Conservation (phyloP, 2,113 vertebrate genomes). For the Sphaerodactylus townsendi region DNA sequence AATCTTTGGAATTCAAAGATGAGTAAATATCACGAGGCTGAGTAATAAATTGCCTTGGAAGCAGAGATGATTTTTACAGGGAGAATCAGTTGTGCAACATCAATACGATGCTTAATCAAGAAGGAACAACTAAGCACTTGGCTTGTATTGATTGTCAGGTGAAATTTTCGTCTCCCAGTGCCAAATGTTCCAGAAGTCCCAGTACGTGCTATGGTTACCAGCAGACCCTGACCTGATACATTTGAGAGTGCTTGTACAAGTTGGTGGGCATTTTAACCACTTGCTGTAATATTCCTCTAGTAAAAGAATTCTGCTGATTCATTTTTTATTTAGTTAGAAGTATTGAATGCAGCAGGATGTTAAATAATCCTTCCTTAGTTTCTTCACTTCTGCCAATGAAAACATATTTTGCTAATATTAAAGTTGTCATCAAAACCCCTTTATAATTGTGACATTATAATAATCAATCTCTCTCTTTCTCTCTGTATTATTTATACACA, state of each 20-base stretch:
- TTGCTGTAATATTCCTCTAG: neutral
- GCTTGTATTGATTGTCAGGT: slow-evolving; percentile 42
- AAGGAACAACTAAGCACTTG: slow-evolving; percentile 49
- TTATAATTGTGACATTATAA: too few relatives aligned
- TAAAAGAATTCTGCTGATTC: neutral
- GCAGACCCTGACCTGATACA: neutral
- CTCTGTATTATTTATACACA: too few relatives aligned
- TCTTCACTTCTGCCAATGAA: neutral
- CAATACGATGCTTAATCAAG: slow-evolving; percentile 51
- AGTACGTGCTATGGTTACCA: slow-evolving; percentile 5
- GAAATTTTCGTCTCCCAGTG: slow-evolving; percentile 40
- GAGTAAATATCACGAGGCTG: slow-evolving; percentile 20
- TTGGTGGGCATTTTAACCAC: neutral
- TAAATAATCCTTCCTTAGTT: neutral
- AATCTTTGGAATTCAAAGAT: slow-evolving; percentile 38
- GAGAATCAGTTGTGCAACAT: slow-evolving; percentile 32
- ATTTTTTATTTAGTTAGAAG: neutral
- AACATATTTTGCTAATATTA: too few relatives aligned
- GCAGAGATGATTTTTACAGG: slow-evolving; percentile 37
- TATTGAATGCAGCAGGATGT: neutral
- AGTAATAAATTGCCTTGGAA: slow-evolving; percentile 25
- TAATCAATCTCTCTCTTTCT: too few relatives aligned
- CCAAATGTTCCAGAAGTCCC: slow-evolving; percentile 42
- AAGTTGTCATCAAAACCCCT: too few relatives aligned
- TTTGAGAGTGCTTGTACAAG: neutral